Conservation (phyloP, 2,797 vertebrate genomes). For the Arremon aurantiirostris region DNA sequence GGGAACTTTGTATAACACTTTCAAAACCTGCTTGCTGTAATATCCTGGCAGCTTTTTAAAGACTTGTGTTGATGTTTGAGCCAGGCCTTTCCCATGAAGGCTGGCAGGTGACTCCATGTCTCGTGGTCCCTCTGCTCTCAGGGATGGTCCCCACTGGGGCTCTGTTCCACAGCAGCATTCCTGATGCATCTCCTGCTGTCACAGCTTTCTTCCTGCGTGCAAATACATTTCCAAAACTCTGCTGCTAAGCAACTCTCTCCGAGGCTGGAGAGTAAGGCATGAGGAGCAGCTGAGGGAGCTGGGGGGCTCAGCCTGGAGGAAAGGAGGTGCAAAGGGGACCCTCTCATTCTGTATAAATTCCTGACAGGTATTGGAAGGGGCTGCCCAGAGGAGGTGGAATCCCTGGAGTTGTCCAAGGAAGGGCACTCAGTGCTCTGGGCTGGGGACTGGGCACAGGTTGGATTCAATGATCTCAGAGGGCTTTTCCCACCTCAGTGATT, state of each 20-base stretch:
- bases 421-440: neutral
- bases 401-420: neutral
- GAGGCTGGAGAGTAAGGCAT: neutral
- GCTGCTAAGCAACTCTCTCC: slow-evolving; percentile 58
- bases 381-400: neutral
- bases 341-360: neutral
- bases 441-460: rapidly evolving
- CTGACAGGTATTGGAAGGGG: neutral
- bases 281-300: neutral
- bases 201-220: slow-evolving; percentile 18
- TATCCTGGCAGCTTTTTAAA: neutral
- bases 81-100: neutral
- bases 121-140: neutral
- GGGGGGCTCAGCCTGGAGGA: neutral
- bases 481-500: neutral
- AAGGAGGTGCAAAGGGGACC: too few species aligned
- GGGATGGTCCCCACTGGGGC: neutral
- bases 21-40: neutral
- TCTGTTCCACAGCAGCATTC: neutral
- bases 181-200: neutral
- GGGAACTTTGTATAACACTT: neutral
- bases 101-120: rapidly evolving
- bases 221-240: slow-evolving; percentile 54
- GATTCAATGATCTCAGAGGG: rapidly evolving
- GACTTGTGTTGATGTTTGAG: neutral